Evolutionary conservation across 2,113 vertebrate genomes (phyloP).

Genomic region (Daboia siamensis): DNA sequence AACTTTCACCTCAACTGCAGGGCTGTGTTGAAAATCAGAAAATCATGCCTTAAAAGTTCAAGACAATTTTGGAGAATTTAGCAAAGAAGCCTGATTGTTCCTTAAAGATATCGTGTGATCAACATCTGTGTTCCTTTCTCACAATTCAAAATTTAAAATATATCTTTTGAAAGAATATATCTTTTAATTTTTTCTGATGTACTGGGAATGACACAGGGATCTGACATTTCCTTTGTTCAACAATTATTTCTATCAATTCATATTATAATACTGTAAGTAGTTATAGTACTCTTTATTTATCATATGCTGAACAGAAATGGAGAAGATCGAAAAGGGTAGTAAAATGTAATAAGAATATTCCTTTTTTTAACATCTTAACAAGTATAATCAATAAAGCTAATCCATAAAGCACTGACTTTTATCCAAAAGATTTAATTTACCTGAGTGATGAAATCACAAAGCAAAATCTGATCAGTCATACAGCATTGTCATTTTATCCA

Average conservation of each 20-base stretch:
- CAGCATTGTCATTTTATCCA: neutral
- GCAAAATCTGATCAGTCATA: neutral
- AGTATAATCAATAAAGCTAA: neutral
- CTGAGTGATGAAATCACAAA: neutral
- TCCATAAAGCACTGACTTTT: neutral
- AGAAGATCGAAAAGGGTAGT: neutral
- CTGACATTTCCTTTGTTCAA: neutral
- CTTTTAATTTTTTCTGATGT: neutral
- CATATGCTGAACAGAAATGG: neutral
- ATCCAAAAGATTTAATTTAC: neutral
- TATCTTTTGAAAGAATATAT: neutral
- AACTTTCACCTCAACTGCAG: conserved; percentile 54
- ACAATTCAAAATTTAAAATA: neutral
- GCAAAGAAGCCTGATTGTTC: neutral
- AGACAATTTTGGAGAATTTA: neutral
- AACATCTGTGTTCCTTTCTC: neutral
- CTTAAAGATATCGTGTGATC: neutral
- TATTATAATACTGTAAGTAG: neutral
- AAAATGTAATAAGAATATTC: neutral
- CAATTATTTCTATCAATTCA: neutral
- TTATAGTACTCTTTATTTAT: neutral
- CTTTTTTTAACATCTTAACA: neutral
- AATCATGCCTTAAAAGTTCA: conserved; percentile 25
- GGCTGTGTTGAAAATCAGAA: conserved; percentile 43
- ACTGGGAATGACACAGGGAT: neutral